These are phyloP conservation scores for Psix sp. DNA, from an alignment of 1,140 invertebrate genomes.

Conservation along the genomic window DNA sequence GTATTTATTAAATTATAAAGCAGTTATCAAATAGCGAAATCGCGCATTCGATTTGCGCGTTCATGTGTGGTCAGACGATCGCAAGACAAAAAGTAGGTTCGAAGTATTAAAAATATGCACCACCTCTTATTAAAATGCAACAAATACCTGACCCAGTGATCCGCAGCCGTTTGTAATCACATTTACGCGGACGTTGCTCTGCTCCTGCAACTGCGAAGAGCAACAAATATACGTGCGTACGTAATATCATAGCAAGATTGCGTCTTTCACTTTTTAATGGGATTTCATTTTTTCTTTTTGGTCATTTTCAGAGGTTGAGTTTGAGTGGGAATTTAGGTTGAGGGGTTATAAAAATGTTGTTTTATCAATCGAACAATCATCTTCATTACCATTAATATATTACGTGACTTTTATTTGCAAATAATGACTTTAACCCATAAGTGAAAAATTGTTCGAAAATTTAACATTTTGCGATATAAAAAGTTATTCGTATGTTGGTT, in stretches of 20 bases:
- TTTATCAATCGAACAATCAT: too few species aligned
- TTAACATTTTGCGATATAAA: too few species aligned
- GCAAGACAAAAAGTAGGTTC: slow-evolving; percentile 20
- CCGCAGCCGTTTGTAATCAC: slow-evolving; percentile 52
- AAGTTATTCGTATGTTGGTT: too few species aligned
- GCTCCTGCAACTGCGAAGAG: slow-evolving; percentile 17
- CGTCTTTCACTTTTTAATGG: slow-evolving; percentile 40
- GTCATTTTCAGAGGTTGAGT: neutral
- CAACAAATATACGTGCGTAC: slow-evolving; percentile 25
- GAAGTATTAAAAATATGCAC: slow-evolving; percentile 30
- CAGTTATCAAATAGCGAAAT: too few species aligned
- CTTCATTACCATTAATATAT: too few species aligned
- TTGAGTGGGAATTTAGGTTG: slow-evolving; percentile 14
- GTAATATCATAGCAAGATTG: slow-evolving; percentile 2
- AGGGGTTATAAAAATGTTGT: slow-evolving; percentile 5
- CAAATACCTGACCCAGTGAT: slow-evolving; percentile 69
- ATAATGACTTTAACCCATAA: too few species aligned
- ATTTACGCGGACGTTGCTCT: slow-evolving; percentile 49
- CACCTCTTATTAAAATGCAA: slow-evolving; percentile 57
- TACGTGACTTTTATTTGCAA: too few species aligned
- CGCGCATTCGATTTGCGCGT: too few species aligned
- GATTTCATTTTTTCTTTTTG: slow-evolving; percentile 3
- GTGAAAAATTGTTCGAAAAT: too few species aligned
- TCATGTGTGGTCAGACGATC: too few species aligned
- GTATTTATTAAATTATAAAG: too few species aligned